Base-by-base conservation (phyloP, 2,113 vertebrate genomes). In the Charina bottae region DNA sequence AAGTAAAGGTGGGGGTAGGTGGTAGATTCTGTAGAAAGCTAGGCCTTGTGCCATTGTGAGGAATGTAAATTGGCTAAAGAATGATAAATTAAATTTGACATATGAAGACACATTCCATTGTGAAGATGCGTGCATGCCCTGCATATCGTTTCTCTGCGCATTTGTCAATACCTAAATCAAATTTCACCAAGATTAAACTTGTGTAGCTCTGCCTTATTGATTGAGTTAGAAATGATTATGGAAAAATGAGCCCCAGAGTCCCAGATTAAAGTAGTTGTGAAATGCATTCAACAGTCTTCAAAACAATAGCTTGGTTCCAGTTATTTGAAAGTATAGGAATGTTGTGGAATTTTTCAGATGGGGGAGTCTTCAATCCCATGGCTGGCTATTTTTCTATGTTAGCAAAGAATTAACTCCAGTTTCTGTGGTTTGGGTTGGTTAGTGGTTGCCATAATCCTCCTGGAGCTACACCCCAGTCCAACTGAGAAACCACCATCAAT, bases 81-180 rank as follows among this genome's bases (percentile, higher is more conserved):
- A 86, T 86, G 72, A 91, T 37, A 92, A 28, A 49, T 91, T 83
- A 94, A 83, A 89, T 23, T 54, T 92, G 91, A 90, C 78, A 49
- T 91, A 85, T 26, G 24, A 93, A 94, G 93, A 49, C 15, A 0
- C 64, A 17, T 55, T 87, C 93, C 90, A 88, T 93, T 9, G 33
- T 87, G 88, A 33, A 84, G 93, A 60, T 90, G 24, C 85, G 94
- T 5, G 0, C 91, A 91, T 95, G 91, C 93, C 91, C 94, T 90
- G 90, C 54, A 60, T 93, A 88, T 53, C 90, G 93, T 94, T 94
- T 86, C 90, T 93, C 92, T 90, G 89, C 78, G 95, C 92, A 93
- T 95, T 94, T 96, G 96, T 97, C 94, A 90, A 96, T 97, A 87
- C 88, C 94, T 94, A 95, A 97, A 97, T 97, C 96, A 96, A 96